These are phyloP conservation scores for Sicus ferrugineus DNA, from an alignment of 2,888 invertebrate species.

Conservation along the genomic window DNA sequence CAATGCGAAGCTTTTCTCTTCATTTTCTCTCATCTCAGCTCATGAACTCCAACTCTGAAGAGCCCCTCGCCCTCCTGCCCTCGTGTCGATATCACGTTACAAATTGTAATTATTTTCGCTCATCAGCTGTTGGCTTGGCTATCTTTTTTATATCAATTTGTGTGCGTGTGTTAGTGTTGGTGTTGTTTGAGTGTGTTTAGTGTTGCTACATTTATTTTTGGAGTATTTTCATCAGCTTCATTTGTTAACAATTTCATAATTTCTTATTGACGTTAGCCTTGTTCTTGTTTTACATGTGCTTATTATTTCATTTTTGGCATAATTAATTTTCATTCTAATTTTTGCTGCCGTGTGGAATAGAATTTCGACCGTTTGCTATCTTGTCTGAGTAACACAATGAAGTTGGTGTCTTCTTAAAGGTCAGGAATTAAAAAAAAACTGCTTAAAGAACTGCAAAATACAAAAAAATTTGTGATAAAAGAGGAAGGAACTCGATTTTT, in stretches of 20 bases:
- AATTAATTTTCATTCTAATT: neutral
- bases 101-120: conserved; percentile 4
- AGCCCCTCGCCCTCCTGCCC: neutral
- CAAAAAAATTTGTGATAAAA: too few species aligned
- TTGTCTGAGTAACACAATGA: too few species aligned
- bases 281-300: conserved; percentile 1
- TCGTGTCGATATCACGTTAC: neutral
- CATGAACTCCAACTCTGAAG: too few species aligned
- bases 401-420: too few species aligned
- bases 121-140: neutral
- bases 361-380: neutral
- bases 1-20: too few species aligned
- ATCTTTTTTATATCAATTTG: neutral
- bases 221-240: neutral
- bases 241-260: neutral
- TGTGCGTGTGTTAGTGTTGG: neutral
- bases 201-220: neutral
- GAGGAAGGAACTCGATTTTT: too few species aligned
- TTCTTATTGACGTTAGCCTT: neutral
- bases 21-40: too few species aligned
- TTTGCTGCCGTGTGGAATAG: neutral
- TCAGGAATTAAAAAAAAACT: too few species aligned
- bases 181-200: neutral
- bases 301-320: neutral
- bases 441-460: too few species aligned